phyloP scores from a whole-genome alignment of 2,888 invertebrate species.

The Elegia similella region DNA sequence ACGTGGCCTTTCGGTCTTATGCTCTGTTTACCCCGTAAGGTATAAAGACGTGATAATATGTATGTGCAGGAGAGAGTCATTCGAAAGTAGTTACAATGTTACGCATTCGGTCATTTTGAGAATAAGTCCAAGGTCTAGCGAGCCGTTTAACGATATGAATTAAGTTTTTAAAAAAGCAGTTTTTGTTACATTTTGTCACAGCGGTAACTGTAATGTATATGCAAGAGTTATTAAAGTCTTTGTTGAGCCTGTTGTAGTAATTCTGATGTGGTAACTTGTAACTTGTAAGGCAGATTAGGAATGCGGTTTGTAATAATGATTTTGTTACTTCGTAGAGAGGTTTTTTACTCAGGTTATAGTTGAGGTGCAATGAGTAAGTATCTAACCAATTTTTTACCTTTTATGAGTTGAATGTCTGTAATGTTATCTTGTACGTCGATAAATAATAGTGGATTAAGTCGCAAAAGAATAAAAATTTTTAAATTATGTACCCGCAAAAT shows the following conservation, averaged over 20 bases:
- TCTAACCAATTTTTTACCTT: too few relatives aligned
- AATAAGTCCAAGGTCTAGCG: background rate
- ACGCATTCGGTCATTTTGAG: background rate
- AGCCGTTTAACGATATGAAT: background rate
- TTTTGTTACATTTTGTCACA: constrained; percentile 8
- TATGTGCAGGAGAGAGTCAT: too few relatives aligned
- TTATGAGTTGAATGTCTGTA: too few relatives aligned
- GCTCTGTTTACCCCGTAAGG: too few relatives aligned
- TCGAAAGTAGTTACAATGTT: too few relatives aligned
- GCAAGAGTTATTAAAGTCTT: constrained; percentile 4
- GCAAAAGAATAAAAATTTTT: too few relatives aligned
- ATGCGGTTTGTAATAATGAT: constrained; percentile 4
- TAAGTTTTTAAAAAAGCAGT: background rate
- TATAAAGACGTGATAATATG: too few relatives aligned
- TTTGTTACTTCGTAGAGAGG: background rate
- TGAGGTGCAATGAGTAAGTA: background rate
- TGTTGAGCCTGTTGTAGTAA: constrained; percentile 1
- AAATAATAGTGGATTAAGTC: too few relatives aligned
- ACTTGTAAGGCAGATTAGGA: background rate
- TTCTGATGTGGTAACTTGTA: constrained; percentile 2
- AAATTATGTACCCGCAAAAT: too few relatives aligned
- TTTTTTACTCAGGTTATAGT: background rate
- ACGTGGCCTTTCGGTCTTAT: too few relatives aligned
- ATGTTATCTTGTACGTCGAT: too few relatives aligned
- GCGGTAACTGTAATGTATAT: background rate